phyloP scores from a whole-genome alignment of 2,113 vertebrate genomes.

The Acanthisitta chloris region DNA sequence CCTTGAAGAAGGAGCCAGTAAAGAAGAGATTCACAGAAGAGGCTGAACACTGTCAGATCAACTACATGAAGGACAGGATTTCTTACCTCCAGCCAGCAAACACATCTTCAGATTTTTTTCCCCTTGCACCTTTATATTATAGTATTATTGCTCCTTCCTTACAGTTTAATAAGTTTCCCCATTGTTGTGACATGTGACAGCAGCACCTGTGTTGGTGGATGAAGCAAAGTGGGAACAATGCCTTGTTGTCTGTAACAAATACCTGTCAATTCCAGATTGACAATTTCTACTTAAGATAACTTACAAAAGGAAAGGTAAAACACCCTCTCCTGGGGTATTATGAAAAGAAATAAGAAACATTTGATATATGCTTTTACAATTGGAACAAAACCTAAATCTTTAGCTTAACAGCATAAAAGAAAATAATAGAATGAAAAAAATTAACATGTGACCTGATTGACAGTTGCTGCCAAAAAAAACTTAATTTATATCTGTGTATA shows the following conservation, averaged over 20 bases:
- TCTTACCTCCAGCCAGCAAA: background rate
- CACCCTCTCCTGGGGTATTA: conserved; percentile 44
- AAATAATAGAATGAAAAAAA: background rate
- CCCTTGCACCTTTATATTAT: background rate
- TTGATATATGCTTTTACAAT: conserved; percentile 67
- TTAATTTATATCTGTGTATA: background rate
- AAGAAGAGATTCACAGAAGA: background rate
- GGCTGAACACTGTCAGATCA: background rate
- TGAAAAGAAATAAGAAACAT: conserved; percentile 72
- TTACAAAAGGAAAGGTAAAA: conserved; percentile 61
- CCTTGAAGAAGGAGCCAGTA: background rate
- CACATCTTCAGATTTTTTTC: background rate
- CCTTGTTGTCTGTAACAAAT: conserved; percentile 73
- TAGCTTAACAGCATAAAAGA: conserved; percentile 28
- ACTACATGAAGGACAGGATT: background rate
- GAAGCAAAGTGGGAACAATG: conserved; percentile 50
- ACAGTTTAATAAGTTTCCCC: conserved; percentile 37
- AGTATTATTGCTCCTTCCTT: conserved; percentile 34
- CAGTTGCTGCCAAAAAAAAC: background rate
- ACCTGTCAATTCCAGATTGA: conserved; percentile 71
- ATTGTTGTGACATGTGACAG: conserved; percentile 70
- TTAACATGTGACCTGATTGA: background rate
- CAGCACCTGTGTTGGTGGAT: conserved; percentile 17
- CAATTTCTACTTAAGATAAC: conserved; percentile 71
- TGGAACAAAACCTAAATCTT: conserved; percentile 69